These are phyloP conservation scores for Platygyra sinensis DNA, from an alignment of 64 coral and sea anemone species.

Conservation along the genomic window DNA sequence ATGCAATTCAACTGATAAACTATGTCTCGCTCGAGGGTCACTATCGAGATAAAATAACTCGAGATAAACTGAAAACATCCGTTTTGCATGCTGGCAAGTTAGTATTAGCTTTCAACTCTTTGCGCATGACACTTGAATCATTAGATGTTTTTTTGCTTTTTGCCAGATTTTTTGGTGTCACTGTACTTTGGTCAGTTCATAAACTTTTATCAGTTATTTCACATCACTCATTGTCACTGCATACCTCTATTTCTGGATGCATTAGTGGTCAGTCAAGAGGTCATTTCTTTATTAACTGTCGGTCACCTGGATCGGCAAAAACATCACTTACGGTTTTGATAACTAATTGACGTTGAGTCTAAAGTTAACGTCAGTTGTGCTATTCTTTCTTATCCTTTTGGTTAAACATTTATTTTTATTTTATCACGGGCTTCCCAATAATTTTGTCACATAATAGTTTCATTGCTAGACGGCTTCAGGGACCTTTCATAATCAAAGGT, in stretches of 20 bases:
- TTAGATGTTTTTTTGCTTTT: not conserved
- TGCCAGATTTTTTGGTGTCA: too few relatives aligned
- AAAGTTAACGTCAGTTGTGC: not conserved
- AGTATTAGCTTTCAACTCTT: too few relatives aligned
- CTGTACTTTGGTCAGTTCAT: not conserved
- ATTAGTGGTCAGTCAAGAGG: not conserved
- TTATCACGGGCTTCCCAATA: too few relatives aligned
- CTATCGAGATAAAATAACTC: not conserved
- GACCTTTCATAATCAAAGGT: too few relatives aligned
- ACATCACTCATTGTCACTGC: too few relatives aligned
- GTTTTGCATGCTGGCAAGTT: not conserved
- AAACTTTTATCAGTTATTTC: not conserved
- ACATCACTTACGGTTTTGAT: not conserved
- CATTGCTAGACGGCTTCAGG: too few relatives aligned
- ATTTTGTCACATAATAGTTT: too few relatives aligned
- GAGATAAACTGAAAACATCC: not conserved
- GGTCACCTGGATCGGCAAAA: not conserved
- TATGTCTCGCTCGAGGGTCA: not conserved
- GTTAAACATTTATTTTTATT: too few relatives aligned
- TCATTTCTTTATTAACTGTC: not conserved
- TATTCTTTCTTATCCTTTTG: not conserved
- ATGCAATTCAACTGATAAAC: conserved; percentile 10
- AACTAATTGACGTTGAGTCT: not conserved
- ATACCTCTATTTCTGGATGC: not conserved
- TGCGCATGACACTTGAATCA: too few relatives aligned